A percentile compares a stretch with the other conserved stretches of the same genome.
Evolutionary conservation across 2,113 vertebrate species (phyloP).

Genomic region (Chinchilla lanigera): DNA sequence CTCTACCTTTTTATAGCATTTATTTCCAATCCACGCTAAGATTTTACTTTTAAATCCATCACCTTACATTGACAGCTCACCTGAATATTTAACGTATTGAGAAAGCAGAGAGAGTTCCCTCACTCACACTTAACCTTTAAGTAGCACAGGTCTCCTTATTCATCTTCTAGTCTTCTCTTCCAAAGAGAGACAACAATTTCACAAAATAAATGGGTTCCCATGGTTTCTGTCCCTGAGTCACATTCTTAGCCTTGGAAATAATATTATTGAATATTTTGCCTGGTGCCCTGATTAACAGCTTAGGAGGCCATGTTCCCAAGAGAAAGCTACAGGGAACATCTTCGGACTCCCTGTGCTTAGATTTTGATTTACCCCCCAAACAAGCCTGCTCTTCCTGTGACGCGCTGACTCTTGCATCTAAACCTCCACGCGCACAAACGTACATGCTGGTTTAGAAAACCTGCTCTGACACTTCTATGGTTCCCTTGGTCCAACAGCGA

Average conservation of each 20-base stretch:
- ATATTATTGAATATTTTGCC: slow-evolving; percentile 47
- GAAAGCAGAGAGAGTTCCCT: background rate
- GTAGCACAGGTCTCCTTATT: slow-evolving; percentile 13
- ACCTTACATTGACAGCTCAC: background rate
- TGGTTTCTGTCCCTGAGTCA: slow-evolving; percentile 60
- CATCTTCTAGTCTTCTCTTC: slow-evolving; percentile 30
- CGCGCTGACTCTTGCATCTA: background rate
- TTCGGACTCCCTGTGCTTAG: slow-evolving; percentile 43
- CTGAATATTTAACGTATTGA: background rate
- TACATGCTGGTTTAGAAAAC: background rate
- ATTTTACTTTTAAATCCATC: background rate
- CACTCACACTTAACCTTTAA: slow-evolving; percentile 60
- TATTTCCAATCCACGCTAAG: background rate
- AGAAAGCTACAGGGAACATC: slow-evolving; percentile 21
- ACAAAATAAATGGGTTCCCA: slow-evolving; percentile 65
- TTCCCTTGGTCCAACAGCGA: background rate
- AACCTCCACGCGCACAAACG: background rate
- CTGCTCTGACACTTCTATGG: background rate
- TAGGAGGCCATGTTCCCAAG: background rate
- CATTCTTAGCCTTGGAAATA: slow-evolving; percentile 32
- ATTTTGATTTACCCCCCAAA: slow-evolving; percentile 24
- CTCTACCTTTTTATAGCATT: background rate
- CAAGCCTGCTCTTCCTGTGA: background rate
- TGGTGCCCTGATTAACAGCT: slow-evolving; percentile 37
- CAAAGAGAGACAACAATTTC: slow-evolving; percentile 38